Base-by-base conservation (phyloP, 1,140 invertebrate genomes). In the Drosophila kohkoa region DNA sequence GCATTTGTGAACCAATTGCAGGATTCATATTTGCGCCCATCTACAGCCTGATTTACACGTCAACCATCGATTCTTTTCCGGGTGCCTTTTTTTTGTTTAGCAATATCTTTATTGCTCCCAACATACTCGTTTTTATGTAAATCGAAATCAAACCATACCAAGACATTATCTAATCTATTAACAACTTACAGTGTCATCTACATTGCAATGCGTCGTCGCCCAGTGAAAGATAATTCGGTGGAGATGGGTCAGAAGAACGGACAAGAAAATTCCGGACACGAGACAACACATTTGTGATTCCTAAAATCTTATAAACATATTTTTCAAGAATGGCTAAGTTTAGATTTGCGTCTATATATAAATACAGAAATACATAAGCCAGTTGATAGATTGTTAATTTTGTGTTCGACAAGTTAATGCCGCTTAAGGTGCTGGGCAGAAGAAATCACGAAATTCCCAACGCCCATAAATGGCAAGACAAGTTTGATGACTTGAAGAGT, bases 71-170 rank as follows among this genome's bases (percentile, higher is more conserved):
- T 1, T 57, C 75, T 5, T 92, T 92, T 65, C 88, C 91, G 0
- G 91, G 92, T 0, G 90, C 92, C 6, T 80, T 92, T 58, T 92
- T 87, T 54, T 49, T 92, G 5, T 91, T 92, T 65, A 77, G 87
- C 16, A 82, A 92, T 80, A 62, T 92, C 5, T 92, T 92, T 11
- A 90, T 91, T 16, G 49, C 92, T 1, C 85, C 88, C 5, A 92
- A 90, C 62, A 79, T 91, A 13, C 46, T 92, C 15, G 85, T 92
- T 16, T 92, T 92, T 58, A 70, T 91, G 92, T 92, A 75, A 79
- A 25, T 25, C 0, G 20, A 25, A 25, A 25, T 25, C 20, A 25
- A 25, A 25, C 3, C 3, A 25, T 25, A 25, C 0, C 0, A 25
- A 25, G 3, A 25, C 0, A 0, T 4, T 25, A 25, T 0, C 32